Base-by-base conservation (phyloP, 2,113 vertebrate species). In the Anthoscopus minutus region DNA sequence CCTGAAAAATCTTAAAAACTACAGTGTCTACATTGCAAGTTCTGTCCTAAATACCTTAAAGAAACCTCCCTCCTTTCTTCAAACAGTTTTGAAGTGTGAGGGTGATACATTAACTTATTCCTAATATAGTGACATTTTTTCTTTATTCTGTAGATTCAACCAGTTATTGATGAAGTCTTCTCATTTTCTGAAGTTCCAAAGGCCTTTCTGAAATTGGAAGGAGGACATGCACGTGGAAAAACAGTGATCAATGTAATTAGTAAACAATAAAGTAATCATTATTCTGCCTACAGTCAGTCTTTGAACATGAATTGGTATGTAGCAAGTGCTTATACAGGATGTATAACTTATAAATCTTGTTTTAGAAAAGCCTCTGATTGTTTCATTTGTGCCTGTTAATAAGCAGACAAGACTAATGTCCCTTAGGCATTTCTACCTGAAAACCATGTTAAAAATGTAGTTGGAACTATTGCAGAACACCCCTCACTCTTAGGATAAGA, bases 221-320 rank as follows among this genome's bases (percentile, higher is more conserved):
- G 97, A 91, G 99, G 99, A 62, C 99, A 99, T 2, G 99, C 99
- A 21, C 97, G 99, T 67, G 99, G 99, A 50, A 99, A 99, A 97
- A 99, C 98, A 0, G 99, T 99, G 24, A 97, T 99, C 48, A 91
- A 97, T 72, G 96, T 99, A 42, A 85, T 96, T 82, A 98, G 71
- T 97, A 92, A 53, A 88, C 88, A 95, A 92, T 95, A 97, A 95
- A 92, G 27, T 44, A 62, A 58, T 47, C 5, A 22, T 70, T 73
- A 47, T 33, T 64, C 14, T 88, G 70, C 38, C 60, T 2, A 7
- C 51, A 74, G 71, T 80, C 42, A 73, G 24, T 86, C 40, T 57
- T 77, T 90, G 45, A 78, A 76, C 14, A 18, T 21, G 33, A 71
- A 56, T 1, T 35, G 31, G 47, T 44, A 73, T 1, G 1, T 50